Base-by-base conservation (phyloP, 2,888 invertebrate species). In the Eustalomyia histrio region DNA sequence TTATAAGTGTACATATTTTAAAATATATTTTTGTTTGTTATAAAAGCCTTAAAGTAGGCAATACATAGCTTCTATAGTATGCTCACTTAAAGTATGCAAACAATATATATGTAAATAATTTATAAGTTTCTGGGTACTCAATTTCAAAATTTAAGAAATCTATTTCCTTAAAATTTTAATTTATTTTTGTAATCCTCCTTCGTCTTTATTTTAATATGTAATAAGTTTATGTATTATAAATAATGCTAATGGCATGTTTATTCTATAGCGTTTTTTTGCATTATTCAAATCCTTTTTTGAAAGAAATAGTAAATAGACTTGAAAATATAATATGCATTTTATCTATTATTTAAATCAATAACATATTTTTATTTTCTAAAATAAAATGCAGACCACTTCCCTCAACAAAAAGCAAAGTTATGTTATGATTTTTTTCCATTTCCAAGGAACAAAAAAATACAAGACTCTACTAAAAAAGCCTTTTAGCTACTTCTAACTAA, bases 341-440 rank as follows among this genome's bases (percentile, higher is more conserved):
- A 80, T 80, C 76, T 80, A 74, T 76, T 80, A 80, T 76, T 80
- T 65, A 80, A 76, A 76, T 76, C 74, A 79, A 79, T 82, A 72
- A 71, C 74, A 63, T 68, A 63, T 74, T 72, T 67, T 47, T n/a
- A 16, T 33, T 43, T 33, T 39, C 16, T 50, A 8, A 16, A 14
- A n/a, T n/a, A 39, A 18, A n/a, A 8, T 18, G 2, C 21, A 12
- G 55, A 33, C 55, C 64, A 64, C 14, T 58, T 71, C 60, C 33
- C 29, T 71, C 39, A 24, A 52, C 43, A 72, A 79, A 82, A 68
- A 82, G 71, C 75, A 75, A 71, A 76, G 52, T 82, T 79, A 79
- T 82, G 79, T 79, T 82, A 64, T 79, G 61, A 71, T 78, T 57
- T 74, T 81, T 43, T 74, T 65, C 4, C 69, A 24, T 43, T 43